Conservation (phyloP, 1,140 invertebrate species). For the Drosophila varians region DNA sequence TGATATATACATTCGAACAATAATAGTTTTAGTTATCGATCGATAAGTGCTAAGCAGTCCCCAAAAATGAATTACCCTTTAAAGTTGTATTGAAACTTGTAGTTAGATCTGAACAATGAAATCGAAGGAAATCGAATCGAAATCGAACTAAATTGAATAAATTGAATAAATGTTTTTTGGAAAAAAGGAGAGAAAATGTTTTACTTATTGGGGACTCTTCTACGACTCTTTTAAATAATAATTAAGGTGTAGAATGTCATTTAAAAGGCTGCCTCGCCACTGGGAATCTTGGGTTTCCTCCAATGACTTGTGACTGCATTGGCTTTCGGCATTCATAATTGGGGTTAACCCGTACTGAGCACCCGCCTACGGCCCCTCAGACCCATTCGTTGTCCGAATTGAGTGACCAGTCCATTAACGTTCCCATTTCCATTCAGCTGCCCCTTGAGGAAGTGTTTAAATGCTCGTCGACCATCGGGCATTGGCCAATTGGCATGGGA, state of each 20-base stretch:
- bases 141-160: slow-evolving; percentile 47
- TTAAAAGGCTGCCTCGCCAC: slow-evolving; percentile 9
- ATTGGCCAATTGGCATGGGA: slow-evolving; percentile 39
- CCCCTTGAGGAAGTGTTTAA: slow-evolving; percentile 45
- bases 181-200: slow-evolving; percentile 5
- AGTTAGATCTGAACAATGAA: slow-evolving; percentile 61
- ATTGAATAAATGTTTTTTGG: slow-evolving; percentile 48
- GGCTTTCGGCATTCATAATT: slow-evolving; percentile 26
- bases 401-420: slow-evolving; percentile 52
- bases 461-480: slow-evolving; percentile 14
- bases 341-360: slow-evolving; percentile 13
- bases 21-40: slow-evolving; percentile 69
- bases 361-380: background rate
- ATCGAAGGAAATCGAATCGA: slow-evolving; percentile 50
- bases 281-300: slow-evolving; percentile 11
- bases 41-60: slow-evolving; percentile 56
- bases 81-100: slow-evolving; percentile 58
- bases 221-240: background rate
- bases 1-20: slow-evolving; percentile 72
- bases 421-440: slow-evolving; percentile 30
- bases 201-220: background rate
- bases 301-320: slow-evolving; percentile 3
- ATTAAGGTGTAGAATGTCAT: background rate
- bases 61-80: background rate
- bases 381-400: slow-evolving; percentile 17